phyloP scores from a whole-genome alignment of 2,113 vertebrate species.

The Vidua macroura region DNA sequence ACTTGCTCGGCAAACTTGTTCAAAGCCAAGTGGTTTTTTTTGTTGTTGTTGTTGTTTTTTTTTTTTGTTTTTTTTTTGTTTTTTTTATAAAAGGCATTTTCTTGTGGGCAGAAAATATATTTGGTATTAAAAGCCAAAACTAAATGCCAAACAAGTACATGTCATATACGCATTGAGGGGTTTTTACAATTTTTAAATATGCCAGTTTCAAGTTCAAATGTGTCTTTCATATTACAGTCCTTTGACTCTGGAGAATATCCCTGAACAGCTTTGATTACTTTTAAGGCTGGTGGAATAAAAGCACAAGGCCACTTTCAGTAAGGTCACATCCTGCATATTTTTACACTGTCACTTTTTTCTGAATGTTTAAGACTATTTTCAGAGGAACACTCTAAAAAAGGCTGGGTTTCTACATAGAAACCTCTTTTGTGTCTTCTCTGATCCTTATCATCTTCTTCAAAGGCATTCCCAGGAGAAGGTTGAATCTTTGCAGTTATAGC shows the following conservation, averaged over 20 bases:
- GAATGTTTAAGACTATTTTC: not conserved
- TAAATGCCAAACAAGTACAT: not conserved
- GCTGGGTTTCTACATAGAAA: not conserved
- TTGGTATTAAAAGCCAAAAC: not conserved
- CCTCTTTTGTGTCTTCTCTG: not conserved
- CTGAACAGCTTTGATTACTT: not conserved
- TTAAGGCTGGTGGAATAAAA: not conserved
- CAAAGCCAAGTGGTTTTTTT: not conserved
- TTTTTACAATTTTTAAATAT: not conserved
- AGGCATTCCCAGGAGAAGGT: not conserved
- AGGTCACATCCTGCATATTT: not conserved
- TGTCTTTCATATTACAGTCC: not conserved
- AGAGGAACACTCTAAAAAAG: not conserved
- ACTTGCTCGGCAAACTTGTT: not conserved
- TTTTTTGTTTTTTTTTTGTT: no score
- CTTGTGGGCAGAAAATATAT: not conserved
- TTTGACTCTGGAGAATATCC: not conserved
- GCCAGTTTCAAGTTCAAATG: not conserved
- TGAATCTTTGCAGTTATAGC: not conserved
- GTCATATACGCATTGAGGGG: fast-evolving
- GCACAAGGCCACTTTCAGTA: not conserved
- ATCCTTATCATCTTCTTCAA: not conserved
- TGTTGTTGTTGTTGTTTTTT: no score
- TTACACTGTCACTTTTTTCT: not conserved
- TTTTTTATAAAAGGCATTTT: not conserved